phyloP scores from a whole-genome alignment of 2,797 vertebrate genomes.

The Enteromius viviparus region DNA sequence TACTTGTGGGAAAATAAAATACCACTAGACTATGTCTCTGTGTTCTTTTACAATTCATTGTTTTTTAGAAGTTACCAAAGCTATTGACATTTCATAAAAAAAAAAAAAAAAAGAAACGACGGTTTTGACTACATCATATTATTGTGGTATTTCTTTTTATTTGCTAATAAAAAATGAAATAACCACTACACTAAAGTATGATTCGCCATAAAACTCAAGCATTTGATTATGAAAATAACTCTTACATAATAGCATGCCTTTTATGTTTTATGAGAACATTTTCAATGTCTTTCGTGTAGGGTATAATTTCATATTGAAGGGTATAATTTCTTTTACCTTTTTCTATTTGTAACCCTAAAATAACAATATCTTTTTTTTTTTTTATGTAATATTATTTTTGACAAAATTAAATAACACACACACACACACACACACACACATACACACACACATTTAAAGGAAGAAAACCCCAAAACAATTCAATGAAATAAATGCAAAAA shows the following conservation, averaged over 20 bases:
- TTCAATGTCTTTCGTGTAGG: neutral
- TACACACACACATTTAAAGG: too few relatives aligned
- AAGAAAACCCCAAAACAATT: neutral
- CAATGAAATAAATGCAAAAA: neutral
- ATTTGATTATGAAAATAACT: constrained; percentile 32
- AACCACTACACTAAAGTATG: neutral
- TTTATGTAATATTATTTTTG: too few relatives aligned
- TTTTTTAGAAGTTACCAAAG: neutral
- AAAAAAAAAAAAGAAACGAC: neutral
- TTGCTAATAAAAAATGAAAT: neutral
- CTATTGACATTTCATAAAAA: neutral
- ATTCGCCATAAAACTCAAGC: constrained; percentile 19
- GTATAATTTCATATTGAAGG: too few relatives aligned
- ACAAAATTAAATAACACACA: too few relatives aligned
- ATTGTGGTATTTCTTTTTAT: constrained; percentile 7
- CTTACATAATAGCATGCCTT: neutral
- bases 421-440: too few relatives aligned
- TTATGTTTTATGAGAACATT: neutral
- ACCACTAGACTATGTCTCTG: neutral
- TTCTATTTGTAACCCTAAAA: neutral
- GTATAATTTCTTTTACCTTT: too few relatives aligned
- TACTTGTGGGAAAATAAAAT: neutral
- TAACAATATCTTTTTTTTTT: too few relatives aligned
- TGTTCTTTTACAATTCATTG: neutral
- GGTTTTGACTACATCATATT: neutral